A percentile compares a stretch with the other conserved stretches of the same genome.
Evolutionary conservation across 2,113 vertebrate species (phyloP).

Genomic region (Pan paniscus): DNA sequence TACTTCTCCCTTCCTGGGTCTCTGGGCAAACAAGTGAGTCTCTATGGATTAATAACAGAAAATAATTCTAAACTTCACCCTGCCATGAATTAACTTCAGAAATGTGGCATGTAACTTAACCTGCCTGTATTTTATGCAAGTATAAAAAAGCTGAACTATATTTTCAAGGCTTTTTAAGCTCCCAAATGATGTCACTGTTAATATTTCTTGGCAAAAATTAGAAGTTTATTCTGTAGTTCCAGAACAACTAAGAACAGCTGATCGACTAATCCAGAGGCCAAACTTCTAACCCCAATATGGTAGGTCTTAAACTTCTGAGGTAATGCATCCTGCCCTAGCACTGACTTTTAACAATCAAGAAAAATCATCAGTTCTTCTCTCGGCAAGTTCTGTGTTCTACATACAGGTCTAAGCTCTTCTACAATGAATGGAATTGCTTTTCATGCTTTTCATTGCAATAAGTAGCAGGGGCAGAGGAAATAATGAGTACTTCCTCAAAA

Average conservation of each 20-base stretch:
- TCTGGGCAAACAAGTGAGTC: background rate
- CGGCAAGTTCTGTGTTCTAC: background rate
- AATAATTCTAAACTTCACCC: background rate
- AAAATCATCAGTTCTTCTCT: background rate
- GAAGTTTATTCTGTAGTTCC: background rate
- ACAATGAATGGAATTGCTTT: background rate
- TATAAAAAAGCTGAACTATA: background rate
- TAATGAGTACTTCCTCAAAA: conserved; percentile 14
- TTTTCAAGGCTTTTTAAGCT: background rate
- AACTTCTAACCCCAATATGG: background rate
- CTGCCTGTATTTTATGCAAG: background rate
- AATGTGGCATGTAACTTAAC: background rate
- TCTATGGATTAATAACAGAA: background rate
- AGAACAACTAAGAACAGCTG: background rate
- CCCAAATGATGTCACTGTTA: background rate
- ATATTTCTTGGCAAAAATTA: background rate
- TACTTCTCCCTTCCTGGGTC: background rate
- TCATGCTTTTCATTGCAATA: background rate
- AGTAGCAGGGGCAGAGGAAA: background rate
- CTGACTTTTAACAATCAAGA: background rate
- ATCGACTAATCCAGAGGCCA: background rate
- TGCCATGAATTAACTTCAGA: background rate
- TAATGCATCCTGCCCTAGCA: background rate
- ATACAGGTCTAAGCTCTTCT: background rate
- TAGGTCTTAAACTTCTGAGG: background rate